phyloP scores from a whole-genome alignment of 2,888 invertebrate genomes.

The Hipparchia sbordonii region DNA sequence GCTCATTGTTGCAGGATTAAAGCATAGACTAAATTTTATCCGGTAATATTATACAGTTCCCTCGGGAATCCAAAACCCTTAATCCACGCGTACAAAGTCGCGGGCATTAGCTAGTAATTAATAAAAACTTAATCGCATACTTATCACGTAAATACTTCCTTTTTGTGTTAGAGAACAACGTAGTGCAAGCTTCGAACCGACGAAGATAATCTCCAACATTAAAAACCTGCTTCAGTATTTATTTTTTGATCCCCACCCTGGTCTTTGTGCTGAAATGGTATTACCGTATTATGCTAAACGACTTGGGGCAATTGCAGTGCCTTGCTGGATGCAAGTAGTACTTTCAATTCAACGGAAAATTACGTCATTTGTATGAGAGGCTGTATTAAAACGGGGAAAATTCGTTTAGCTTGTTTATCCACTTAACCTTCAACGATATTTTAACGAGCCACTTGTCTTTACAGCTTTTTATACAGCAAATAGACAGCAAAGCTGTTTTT shows the following conservation, averaged over 20 bases:
- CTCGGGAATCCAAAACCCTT: too few species aligned
- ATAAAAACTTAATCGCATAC: constrained; percentile 1
- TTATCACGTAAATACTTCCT: constrained; percentile 1
- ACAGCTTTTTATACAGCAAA: constrained; percentile 34
- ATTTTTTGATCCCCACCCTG: constrained; percentile 37
- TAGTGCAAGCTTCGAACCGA: constrained; percentile 10
- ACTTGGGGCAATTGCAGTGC: constrained; percentile 67
- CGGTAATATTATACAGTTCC: too few species aligned
- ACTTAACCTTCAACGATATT: constrained; percentile 42
- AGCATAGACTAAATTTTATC: too few species aligned
- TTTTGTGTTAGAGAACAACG: neutral
- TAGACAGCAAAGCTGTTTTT: constrained; percentile 23
- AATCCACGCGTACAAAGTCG: too few species aligned
- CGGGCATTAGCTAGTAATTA: neutral
- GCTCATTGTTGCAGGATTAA: too few species aligned
- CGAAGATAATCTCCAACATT: constrained; percentile 24
- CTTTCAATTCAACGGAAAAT: constrained; percentile 67
- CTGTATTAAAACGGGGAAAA: constrained; percentile 54
- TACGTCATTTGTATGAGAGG: constrained; percentile 54
- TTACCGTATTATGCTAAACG: constrained; percentile 78
- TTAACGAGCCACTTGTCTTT: constrained; percentile 39
- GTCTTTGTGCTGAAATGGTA: constrained; percentile 66
- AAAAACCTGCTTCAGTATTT: constrained; percentile 31
- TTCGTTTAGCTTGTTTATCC: constrained; percentile 44
- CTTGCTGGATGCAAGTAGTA: constrained; percentile 57